Evolutionary conservation across 2,888 invertebrate species (phyloP).

Genomic region (Matsumyia berberina): DNA sequence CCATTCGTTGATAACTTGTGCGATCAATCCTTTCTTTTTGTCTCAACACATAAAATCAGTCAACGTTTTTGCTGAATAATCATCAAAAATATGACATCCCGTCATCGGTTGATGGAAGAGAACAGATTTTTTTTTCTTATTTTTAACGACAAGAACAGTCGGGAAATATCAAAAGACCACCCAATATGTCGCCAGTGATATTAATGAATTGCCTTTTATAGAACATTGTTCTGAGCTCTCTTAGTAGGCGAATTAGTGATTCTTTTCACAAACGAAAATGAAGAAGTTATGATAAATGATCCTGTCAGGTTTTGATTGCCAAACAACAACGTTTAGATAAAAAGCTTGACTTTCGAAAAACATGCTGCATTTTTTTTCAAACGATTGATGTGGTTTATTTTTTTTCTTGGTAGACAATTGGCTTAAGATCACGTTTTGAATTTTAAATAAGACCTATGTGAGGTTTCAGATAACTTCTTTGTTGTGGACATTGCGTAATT

Average conservation of each 20-base stretch:
- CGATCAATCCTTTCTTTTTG: background rate
- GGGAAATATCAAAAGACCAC: slow-evolving; percentile 52
- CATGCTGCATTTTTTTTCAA: background rate
- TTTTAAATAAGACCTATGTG: slow-evolving; percentile 1
- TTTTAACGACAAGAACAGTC: background rate
- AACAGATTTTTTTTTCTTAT: background rate
- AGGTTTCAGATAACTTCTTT: too few species aligned
- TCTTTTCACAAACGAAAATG: slow-evolving; percentile 33
- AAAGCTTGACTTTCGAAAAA: background rate
- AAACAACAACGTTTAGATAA: background rate
- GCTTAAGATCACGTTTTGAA: slow-evolving; percentile 11
- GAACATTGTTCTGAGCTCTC: slow-evolving; percentile 9
- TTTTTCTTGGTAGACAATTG: background rate
- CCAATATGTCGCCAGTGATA: slow-evolving; percentile 27
- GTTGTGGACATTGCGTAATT: background rate
- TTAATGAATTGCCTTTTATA: slow-evolving; percentile 42
- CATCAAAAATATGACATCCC: slow-evolving; percentile 45
- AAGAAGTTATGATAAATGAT: slow-evolving; percentile 52
- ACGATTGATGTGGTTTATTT: background rate
- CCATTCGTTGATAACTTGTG: background rate
- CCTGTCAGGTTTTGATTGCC: slow-evolving; percentile 17
- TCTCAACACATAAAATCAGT: background rate
- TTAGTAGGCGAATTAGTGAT: slow-evolving; percentile 17
- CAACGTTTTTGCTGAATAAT: background rate
- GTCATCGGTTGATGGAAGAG: slow-evolving; percentile 17